A percentile compares a stretch with the other conserved stretches of the same genome.
Evolutionary conservation across 2,113 vertebrate species (phyloP).

Genomic region (Mesoclemmys tuberculata): DNA sequence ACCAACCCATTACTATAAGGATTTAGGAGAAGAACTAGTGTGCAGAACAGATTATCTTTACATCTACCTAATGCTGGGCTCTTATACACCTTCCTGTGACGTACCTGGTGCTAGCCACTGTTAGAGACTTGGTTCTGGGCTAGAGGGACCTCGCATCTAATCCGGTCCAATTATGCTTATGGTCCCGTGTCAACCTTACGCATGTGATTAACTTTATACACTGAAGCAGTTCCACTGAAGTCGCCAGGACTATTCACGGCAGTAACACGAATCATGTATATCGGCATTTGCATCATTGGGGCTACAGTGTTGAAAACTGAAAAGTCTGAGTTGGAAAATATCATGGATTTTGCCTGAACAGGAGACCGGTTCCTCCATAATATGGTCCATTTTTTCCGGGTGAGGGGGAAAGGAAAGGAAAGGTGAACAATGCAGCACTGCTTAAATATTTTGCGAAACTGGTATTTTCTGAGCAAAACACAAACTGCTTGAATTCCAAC

Average conservation of each 20-base stretch:
- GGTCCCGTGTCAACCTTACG: background rate
- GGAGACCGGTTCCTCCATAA: background rate
- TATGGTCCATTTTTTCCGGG: background rate
- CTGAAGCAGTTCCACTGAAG: background rate
- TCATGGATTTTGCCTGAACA: background rate
- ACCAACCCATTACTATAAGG: background rate
- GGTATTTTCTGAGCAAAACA: background rate
- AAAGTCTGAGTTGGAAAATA: background rate
- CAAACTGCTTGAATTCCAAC: background rate
- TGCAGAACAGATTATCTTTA: background rate
- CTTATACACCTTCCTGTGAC: background rate
- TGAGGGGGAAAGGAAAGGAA: background rate
- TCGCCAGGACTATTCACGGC: background rate
- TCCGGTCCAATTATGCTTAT: background rate
- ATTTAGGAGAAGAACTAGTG: background rate
- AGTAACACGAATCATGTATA: background rate
- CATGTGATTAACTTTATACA: background rate
- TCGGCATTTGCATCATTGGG: fast-evolving
- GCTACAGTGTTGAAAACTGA: background rate
- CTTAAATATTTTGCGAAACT: background rate
- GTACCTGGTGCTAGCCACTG: background rate
- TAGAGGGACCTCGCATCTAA: background rate
- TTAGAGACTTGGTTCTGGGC: background rate
- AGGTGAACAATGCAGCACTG: fast-evolving
- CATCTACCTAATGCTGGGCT: background rate